Conservation (phyloP, 2,113 vertebrate species). For the Apodemus sylvaticus region DNA sequence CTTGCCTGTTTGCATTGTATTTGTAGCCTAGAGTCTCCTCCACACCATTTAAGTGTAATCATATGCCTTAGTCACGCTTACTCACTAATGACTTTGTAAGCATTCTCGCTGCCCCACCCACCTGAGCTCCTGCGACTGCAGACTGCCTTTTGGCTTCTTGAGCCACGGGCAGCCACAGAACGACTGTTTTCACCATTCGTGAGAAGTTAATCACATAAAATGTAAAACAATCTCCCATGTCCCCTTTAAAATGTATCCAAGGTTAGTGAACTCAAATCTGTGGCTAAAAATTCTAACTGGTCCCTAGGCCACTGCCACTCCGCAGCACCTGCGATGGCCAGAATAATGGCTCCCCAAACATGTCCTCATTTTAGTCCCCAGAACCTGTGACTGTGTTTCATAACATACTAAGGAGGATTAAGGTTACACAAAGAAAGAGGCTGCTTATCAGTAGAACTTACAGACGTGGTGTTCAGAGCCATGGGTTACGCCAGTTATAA, state of each 20-base stretch:
- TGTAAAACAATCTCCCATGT: not conserved
- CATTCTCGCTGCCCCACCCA: not conserved
- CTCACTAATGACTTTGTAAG: not conserved
- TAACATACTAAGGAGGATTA: not conserved
- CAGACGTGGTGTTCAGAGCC: not conserved
- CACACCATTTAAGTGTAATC: not conserved
- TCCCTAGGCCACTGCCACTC: not conserved
- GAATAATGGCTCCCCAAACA: not conserved
- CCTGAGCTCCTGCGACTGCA: not conserved
- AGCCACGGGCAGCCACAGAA: not conserved
- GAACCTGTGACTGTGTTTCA: not conserved
- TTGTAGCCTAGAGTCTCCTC: not conserved
- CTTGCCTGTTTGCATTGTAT: not conserved
- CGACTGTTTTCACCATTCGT: not conserved
- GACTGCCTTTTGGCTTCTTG: not conserved
- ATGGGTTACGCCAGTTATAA: not conserved
- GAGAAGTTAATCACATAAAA: not conserved
- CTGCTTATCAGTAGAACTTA: not conserved
- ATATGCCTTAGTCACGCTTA: not conserved
- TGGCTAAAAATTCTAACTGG: not conserved
- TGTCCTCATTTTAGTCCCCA: not conserved
- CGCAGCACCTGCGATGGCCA: not conserved
- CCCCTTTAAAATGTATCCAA: not conserved
- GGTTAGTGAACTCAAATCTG: not conserved
- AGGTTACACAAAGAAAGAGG: not conserved